Percentiles rank a stretch among this genome's conserved stretches.
Evolutionary conservation across 2,113 vertebrate genomes (phyloP).

Genomic region (Forbesichthys papilliferus): DNA sequence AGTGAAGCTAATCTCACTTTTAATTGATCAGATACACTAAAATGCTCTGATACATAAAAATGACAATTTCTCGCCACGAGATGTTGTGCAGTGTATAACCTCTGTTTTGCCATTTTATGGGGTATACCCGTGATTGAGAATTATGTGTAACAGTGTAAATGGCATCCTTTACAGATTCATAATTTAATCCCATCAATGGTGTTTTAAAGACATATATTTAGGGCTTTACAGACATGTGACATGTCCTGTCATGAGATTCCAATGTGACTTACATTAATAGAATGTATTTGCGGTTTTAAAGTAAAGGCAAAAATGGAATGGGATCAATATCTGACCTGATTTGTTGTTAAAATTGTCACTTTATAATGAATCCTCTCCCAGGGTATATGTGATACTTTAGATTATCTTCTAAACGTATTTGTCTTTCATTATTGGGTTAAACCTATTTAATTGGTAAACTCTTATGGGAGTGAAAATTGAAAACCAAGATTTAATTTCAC

Average conservation of each 20-base stretch:
- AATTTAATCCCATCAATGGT: too few relatives aligned
- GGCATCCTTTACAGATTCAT: too few relatives aligned
- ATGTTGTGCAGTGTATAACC: too few relatives aligned
- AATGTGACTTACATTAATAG: too few relatives aligned
- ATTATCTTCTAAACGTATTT: constrained; percentile 58
- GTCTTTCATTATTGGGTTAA: constrained; percentile 70
- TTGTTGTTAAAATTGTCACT: constrained; percentile 14
- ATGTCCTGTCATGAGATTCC: too few relatives aligned
- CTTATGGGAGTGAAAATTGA: constrained; percentile 79
- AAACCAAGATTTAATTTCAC: constrained; percentile 81
- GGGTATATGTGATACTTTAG: constrained; percentile 16
- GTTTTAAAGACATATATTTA: not conserved
- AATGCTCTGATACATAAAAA: too few relatives aligned
- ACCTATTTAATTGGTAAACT: constrained; percentile 70
- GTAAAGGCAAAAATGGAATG: constrained; percentile 5
- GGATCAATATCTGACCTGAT: constrained; percentile 1
- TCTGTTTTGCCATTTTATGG: too few relatives aligned
- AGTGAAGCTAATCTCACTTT: too few relatives aligned
- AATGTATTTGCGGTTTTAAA: not conserved
- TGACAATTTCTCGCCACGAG: too few relatives aligned
- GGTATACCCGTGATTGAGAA: too few relatives aligned
- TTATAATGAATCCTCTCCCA: constrained; percentile 39
- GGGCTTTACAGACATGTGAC: not conserved
- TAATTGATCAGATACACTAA: too few relatives aligned
- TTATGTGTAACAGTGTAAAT: too few relatives aligned